Percentiles rank a stretch among this genome's conserved stretches.
phyloP scores from a whole-genome alignment of 2,888 invertebrate genomes.

The Lysandra bellargus region DNA sequence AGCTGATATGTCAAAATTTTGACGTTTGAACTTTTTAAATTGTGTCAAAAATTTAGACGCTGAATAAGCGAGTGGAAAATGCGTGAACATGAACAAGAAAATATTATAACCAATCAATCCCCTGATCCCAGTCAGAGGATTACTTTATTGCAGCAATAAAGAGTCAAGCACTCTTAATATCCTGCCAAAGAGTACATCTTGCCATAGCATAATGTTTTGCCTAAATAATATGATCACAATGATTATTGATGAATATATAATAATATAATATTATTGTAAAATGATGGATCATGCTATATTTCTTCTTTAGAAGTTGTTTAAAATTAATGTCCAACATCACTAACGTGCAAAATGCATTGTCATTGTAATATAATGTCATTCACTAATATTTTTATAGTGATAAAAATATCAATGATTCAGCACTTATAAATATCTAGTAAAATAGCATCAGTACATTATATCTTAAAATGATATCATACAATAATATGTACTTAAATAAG shows the following conservation, averaged over 20 bases:
- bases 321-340: not conserved
- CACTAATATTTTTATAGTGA: not conserved
- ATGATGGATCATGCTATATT: not conserved
- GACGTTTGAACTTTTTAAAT: too few species aligned
- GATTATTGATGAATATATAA: not conserved
- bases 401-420: not conserved
- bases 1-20: too few species aligned
- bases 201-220: not conserved
- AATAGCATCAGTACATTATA: not conserved
- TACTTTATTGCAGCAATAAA: not conserved
- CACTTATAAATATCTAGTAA: not conserved
- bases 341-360: not conserved
- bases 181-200: slow-evolving; percentile 4
- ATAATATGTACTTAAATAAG: not conserved
- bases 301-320: not conserved
- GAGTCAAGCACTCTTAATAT: not conserved
- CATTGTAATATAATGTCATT: slow-evolving; percentile 11
- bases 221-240: not conserved
- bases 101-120: too few species aligned
- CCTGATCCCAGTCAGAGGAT: not conserved
- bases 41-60: too few species aligned
- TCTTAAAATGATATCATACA: not conserved
- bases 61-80: too few species aligned
- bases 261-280: not conserved
- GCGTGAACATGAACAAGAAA: too few species aligned